These are phyloP conservation scores for Ibidorhyncha struthersii DNA, from an alignment of 2,113 vertebrate genomes.

Conservation along the genomic window DNA sequence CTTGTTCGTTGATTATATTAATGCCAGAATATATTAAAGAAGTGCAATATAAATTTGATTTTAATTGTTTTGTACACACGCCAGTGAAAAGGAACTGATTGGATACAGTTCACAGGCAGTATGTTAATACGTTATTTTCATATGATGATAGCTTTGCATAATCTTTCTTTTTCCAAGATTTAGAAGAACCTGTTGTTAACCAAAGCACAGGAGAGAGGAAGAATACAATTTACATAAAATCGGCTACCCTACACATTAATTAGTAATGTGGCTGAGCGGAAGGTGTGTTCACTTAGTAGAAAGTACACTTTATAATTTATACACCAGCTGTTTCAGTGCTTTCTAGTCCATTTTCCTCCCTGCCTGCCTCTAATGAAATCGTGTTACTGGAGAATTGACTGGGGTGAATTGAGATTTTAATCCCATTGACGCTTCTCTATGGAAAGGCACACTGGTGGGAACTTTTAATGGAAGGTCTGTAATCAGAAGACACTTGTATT, in stretches of 20 bases:
- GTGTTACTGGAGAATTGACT: conserved; percentile 99
- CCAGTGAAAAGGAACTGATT: conserved; percentile 99
- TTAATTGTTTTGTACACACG: conserved; percentile 99
- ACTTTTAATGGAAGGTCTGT: conserved; percentile 92
- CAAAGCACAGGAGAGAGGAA: conserved; percentile 90
- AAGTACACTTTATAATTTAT: conserved; percentile 99
- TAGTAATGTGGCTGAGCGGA: conserved; percentile 96
- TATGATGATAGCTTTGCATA: conserved; percentile 99
- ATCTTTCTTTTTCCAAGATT: conserved; percentile 92
- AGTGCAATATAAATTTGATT: conserved; percentile 98
- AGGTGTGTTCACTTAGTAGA: conserved; percentile 99
- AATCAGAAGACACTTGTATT: conserved; percentile 97
- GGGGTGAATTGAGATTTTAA: conserved; percentile 99
- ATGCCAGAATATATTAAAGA: conserved; percentile 95
- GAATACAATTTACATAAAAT: conserved; percentile 97
- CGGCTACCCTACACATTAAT: conserved; percentile 97
- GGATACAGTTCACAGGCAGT: conserved; percentile 99
- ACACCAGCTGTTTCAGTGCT: conserved; percentile 98
- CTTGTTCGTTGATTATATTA: conserved; percentile 95
- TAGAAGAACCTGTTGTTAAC: conserved; percentile 96
- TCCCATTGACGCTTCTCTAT: conserved; percentile 92
- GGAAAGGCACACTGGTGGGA: conserved; percentile 91
- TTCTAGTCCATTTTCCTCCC: conserved; percentile 93
- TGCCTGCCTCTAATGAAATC: conserved; percentile 99
- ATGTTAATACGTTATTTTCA: conserved; percentile 99